Base-by-base conservation (phyloP, 1,140 invertebrate species). In the Palaemon carinicauda region DNA sequence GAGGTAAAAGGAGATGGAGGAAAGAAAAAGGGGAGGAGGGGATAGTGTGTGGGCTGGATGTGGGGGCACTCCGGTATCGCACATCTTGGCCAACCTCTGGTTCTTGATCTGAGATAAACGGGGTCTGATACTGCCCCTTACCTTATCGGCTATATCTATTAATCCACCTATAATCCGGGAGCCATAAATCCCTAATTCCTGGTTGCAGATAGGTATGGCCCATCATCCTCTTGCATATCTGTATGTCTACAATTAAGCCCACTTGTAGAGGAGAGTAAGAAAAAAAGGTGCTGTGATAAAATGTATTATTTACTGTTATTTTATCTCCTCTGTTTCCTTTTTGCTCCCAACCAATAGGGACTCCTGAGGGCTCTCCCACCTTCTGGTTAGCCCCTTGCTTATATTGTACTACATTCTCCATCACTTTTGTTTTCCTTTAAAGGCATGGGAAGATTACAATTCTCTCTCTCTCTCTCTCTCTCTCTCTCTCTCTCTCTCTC, bases 151-250 rank as follows among this genome's bases (percentile, higher is more conserved):
- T 29, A 54, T 80, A 80, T 65, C 78, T 80, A 5, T 33, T 33
- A 65, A 80, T 80, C 33, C 78, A n/a, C 65, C 78, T 80, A 80
- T 80, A 80, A 80, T 80, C 78, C 54, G 29, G 5, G 78, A 60
- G 78, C 78, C 53, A 80, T 80, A 80, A 80, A 80, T 80, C 78
- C 65, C n/a, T 80, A 80, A 80, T 80, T 80, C 56, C 15, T 24
- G 78, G 54, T 33, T 33, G 29, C 41, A 54, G 78, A 56, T 29
- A 12, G 53, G 24, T 31, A 29, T 80, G 52, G 14, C 33, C 65
- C 52, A 56, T 41, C 41, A 56, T 31, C 12, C 33, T 73, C 69
- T 29, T 24, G 78, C 29, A 56, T 53, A 80, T 56, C 53, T 56
- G 31, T 29, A 33, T 80, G 9, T 53, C 29, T 80, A 56, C 53